Evolutionary conservation across 2,888 invertebrate species (phyloP).

Genomic region (Neoaliturus tenellus): DNA sequence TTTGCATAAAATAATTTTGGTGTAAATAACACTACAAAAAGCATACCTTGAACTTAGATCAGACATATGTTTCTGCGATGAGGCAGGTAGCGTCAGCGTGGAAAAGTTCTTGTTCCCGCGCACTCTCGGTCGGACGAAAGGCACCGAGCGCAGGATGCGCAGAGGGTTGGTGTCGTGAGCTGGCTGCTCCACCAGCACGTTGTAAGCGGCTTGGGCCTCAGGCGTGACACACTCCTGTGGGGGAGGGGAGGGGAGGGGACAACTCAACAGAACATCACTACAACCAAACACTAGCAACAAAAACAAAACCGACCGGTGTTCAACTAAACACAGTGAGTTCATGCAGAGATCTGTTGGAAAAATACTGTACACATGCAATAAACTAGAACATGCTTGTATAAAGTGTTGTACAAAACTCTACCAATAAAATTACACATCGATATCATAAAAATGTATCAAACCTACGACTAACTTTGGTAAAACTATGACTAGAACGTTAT

Average conservation of each 20-base stretch:
- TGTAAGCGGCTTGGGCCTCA: conserved; percentile 95
- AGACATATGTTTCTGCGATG: not conserved
- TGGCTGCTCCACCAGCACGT: conserved; percentile 90
- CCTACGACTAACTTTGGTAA: conserved; percentile 22
- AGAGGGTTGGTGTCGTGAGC: conserved; percentile 76
- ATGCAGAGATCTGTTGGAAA: not conserved
- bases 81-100: conserved; percentile 25
- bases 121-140: conserved; percentile 75
- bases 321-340: too few relatives aligned
- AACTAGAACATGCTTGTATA: not conserved
- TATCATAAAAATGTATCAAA: conserved; percentile 25
- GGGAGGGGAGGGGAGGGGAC: conserved; percentile 31
- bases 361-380: not conserved
- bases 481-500: conserved; percentile 11
- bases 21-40: not conserved
- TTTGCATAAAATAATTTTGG: too few relatives aligned
- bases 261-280: conserved; percentile 54
- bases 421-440: conserved; percentile 25
- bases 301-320: not conserved
- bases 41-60: not conserved
- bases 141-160: conserved; percentile 78
- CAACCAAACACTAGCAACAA: conserved; percentile 50
- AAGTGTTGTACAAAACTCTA: not conserved
- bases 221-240: conserved; percentile 87
- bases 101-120: conserved; percentile 73